phyloP scores from a whole-genome alignment of 2,113 vertebrate species.

The Indri indri region DNA sequence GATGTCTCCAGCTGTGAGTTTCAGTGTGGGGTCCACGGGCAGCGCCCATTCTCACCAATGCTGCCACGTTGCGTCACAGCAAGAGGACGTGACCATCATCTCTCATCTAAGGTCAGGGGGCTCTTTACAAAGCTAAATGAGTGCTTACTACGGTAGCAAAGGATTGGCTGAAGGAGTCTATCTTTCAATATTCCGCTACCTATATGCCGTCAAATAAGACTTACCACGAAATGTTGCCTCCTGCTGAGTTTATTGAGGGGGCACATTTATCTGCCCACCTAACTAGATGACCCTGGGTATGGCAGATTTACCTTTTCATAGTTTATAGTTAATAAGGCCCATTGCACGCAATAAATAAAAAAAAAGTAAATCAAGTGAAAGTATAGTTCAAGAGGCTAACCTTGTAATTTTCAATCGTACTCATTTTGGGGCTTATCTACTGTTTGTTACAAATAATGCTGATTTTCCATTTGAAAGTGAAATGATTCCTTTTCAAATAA shows the following conservation, averaged over 20 bases:
- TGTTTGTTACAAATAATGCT: neutral
- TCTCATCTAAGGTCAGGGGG: neutral
- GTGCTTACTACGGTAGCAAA: conserved; percentile 40
- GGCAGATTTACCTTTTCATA: conserved; percentile 71
- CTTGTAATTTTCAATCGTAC: neutral
- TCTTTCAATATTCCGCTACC: conserved; percentile 20
- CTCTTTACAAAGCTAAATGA: conserved; percentile 16
- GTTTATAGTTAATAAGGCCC: conserved; percentile 70
- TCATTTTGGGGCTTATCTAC: neutral
- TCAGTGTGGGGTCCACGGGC: neutral
- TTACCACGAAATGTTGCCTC: conserved; percentile 69
- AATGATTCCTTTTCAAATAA: neutral
- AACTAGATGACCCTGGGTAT: conserved; percentile 58
- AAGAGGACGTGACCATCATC: neutral
- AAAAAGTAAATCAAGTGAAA: neutral
- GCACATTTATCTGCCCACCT: conserved; percentile 56
- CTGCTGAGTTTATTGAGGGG: conserved; percentile 60
- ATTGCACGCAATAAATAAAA: conserved; percentile 55
- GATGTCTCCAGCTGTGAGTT: neutral
- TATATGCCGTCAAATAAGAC: conserved; percentile 59
- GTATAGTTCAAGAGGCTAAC: neutral
- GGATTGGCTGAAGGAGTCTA: neutral
- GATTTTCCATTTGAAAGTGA: neutral
- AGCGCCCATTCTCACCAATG: neutral
- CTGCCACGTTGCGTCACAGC: neutral